Conservation (phyloP, 1,140 invertebrate genomes). For the Brachionus angularis region DNA sequence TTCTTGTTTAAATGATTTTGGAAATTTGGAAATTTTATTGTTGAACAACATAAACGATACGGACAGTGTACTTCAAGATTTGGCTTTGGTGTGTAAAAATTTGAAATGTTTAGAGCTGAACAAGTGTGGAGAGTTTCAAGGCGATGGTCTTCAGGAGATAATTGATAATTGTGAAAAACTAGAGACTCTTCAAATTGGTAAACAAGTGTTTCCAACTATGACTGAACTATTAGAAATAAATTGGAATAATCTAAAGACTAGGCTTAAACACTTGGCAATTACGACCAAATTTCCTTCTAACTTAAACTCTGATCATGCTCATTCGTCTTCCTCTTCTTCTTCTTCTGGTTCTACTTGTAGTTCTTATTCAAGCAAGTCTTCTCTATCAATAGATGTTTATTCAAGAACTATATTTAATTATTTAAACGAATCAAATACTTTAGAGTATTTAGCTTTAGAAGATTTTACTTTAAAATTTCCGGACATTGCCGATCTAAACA, state of each 20-base stretch:
- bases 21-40: neutral
- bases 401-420: conserved; percentile 12
- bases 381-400: conserved; percentile 4
- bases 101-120: conserved; percentile 30
- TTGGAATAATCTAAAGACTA: conserved; percentile 20
- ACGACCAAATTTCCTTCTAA: conserved; percentile 22
- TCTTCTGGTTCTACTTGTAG: neutral
- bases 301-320: neutral
- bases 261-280: neutral
- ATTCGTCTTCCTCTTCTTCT: conserved; percentile 11
- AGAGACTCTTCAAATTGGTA: conserved; percentile 40
- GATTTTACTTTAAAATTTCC: conserved; percentile 37
- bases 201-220: conserved; percentile 24
- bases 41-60: conserved; percentile 42
- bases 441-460: conserved; percentile 21
- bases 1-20: conserved; percentile 15
- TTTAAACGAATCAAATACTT: conserved; percentile 4
- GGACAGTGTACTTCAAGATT: conserved; percentile 25
- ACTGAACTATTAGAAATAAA: conserved; percentile 22
- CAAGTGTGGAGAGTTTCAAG: conserved; percentile 31
- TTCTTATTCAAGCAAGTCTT: neutral
- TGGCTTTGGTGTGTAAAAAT: neutral
- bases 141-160: conserved; percentile 13
- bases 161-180: conserved; percentile 18
- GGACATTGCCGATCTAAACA: neutral